A percentile compares a stretch with the other conserved stretches of the same genome.
These are phyloP conservation scores for Alauda arvensis DNA, from an alignment of 2,797 vertebrate species.

Conservation along the genomic window DNA sequence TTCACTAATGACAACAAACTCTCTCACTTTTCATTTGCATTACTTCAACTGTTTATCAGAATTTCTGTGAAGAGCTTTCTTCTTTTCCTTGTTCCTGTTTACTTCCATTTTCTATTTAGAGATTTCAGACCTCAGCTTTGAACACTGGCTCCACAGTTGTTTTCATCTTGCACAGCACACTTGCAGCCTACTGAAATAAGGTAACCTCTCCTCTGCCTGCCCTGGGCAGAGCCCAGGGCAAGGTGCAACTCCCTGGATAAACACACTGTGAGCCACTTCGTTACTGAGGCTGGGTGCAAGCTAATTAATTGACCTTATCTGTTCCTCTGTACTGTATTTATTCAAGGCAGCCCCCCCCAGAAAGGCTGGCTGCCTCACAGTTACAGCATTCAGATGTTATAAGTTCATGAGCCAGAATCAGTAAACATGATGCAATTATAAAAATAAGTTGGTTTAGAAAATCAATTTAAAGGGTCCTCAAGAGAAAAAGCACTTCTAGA, in stretches of 20 bases:
- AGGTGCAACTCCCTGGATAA: background rate
- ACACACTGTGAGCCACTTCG: background rate
- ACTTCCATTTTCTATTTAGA: background rate
- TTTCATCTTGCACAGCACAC: background rate
- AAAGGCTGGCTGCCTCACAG: background rate
- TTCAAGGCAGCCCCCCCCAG: background rate
- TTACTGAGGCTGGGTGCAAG: background rate
- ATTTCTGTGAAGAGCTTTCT: background rate
- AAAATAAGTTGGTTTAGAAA: slow-evolving; percentile 48
- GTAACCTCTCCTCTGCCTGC: background rate
- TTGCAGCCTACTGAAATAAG: background rate
- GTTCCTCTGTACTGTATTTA: background rate
- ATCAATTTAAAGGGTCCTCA: slow-evolving; percentile 19
- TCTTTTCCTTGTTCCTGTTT: background rate
- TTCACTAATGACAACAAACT: background rate
- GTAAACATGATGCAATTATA: slow-evolving; percentile 56
- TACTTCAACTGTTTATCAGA: background rate
- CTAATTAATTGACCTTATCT: slow-evolving; percentile 13
- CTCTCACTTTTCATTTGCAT: background rate
- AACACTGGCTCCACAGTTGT: background rate
- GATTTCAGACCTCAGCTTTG: background rate
- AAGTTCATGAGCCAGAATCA: slow-evolving; percentile 39
- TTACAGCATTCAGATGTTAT: slow-evolving; percentile 19
- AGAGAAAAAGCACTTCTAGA: slow-evolving; percentile 52
- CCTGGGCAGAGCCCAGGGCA: background rate